Base-by-base conservation (phyloP, 2,888 invertebrate genomes). In the Aromia moschata region DNA sequence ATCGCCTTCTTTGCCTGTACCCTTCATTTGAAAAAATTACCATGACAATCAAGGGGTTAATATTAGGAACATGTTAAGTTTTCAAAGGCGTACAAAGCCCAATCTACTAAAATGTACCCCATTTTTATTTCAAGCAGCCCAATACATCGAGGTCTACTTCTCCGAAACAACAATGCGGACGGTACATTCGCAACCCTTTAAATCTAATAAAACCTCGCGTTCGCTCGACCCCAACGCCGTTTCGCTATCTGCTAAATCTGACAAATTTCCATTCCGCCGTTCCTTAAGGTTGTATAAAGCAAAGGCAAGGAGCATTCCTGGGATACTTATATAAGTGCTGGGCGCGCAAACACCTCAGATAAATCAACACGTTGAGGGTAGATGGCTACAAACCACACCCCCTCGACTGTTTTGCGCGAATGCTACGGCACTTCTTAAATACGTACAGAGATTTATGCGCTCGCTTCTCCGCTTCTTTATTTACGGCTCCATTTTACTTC, bases 311-410 rank as follows among this genome's bases (percentile, higher is more conserved):
- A 38, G 12, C 49, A 49, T 49, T 49, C 49, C 49, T 49, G 49
- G 38, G 49, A 49, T 49, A 38, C 49, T 49, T 49, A 49, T 49
- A 49, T 49, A 60, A 64, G 60, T 64, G 64, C 58, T 60, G 58
- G 60, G 55, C 49, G 46, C 52, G 60, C 53, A 60, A 60, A 60
- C 64, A 64, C 64, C 58, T 60, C 49, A 64, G 60, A 60, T 64
- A 64, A 51, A 47, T 47, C 49, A 41, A 51, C 38, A 45, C 47
- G 54, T 60, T 33, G 55, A 62, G 60, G 64, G 61, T 62, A 65
- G 59, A 65, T 62, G 55, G 62, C 56, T 56, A 62, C 59, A 74
- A 73, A 65, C 69, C 69, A 69, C 67, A 67, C 69, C 67, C 64
- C 64, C 56, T 58, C 56, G 54, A 58, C 55, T 58, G 56, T 49